Conservation (phyloP, 2,113 vertebrate species). For the Naja naja region DNA sequence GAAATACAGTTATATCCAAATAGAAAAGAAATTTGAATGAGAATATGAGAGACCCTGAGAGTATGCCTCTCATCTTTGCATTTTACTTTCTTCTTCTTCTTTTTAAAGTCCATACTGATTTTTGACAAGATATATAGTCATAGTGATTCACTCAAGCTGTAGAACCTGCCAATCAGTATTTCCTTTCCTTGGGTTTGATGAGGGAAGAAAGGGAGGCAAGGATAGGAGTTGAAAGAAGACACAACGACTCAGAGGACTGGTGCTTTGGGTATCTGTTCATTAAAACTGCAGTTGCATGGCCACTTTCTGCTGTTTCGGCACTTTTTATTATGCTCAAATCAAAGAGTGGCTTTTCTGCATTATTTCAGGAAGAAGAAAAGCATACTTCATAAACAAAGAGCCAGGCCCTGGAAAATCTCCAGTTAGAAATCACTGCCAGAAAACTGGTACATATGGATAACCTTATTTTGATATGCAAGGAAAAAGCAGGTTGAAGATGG, state of each 20-base stretch:
- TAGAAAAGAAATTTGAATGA: conserved; percentile 67
- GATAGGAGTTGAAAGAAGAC: conserved; percentile 50
- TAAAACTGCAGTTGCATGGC: conserved; percentile 53
- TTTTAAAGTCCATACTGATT: conserved; percentile 63
- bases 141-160: conserved; percentile 59
- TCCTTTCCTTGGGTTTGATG: conserved; percentile 63
- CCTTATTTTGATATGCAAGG: conserved; percentile 50
- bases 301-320: conserved; percentile 57
- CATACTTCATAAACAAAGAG: conserved; percentile 55
- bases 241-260: conserved; percentile 37
- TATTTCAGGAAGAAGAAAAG: conserved; percentile 50
- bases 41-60: conserved; percentile 58
- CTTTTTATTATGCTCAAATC: conserved; percentile 57
- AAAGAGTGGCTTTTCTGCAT: conserved; percentile 32
- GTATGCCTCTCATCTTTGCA: conserved; percentile 65
- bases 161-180: conserved; percentile 63
- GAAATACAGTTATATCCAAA: conserved; percentile 73
- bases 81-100: conserved; percentile 67
- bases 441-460: conserved; percentile 26
- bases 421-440: conserved; percentile 39
- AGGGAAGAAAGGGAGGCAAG: conserved; percentile 49
- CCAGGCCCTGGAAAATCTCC: conserved; percentile 39
- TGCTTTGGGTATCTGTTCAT: conserved; percentile 57
- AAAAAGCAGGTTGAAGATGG: background rate
- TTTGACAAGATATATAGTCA: conserved; percentile 68